Evolutionary conservation across 2,797 vertebrate species (phyloP).

Genomic region (Thripadectes ignobilis): DNA sequence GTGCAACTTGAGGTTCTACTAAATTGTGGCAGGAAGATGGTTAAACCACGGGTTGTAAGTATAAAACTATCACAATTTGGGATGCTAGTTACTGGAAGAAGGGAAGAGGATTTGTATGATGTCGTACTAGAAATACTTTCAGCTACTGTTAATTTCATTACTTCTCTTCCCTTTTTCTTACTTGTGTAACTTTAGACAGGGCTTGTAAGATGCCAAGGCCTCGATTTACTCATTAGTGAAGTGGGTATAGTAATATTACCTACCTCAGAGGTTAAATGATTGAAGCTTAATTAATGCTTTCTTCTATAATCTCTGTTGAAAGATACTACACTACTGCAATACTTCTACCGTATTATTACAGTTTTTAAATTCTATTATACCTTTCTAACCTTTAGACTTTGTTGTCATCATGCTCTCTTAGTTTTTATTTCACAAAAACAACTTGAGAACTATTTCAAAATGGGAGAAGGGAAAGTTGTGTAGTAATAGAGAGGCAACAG

Average conservation of each 20-base stretch:
- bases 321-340: not conserved
- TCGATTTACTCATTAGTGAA: slow-evolving; percentile 37
- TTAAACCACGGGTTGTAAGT: not conserved
- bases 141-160: not conserved
- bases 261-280: slow-evolving; percentile 11
- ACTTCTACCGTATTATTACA: slow-evolving; percentile 2
- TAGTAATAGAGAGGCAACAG: not conserved
- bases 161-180: not conserved
- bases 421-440: not conserved
- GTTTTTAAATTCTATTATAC: not conserved
- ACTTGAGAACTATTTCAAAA: not conserved
- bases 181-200: not conserved
- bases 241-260: not conserved
- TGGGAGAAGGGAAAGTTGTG: not conserved
- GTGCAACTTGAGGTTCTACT: not conserved
- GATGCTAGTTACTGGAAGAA: not conserved
- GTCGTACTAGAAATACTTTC: not conserved
- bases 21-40: not conserved
- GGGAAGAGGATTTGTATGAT: not conserved
- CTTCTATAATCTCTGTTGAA: slow-evolving; percentile 7
- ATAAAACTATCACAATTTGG: not conserved
- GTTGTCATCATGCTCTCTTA: not conserved
- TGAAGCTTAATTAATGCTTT: slow-evolving; percentile 53
- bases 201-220: not conserved
- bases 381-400: not conserved